Base-by-base conservation (phyloP, 64 coral and sea anemone genomes). In the Hydrozoanthus tunicans region DNA sequence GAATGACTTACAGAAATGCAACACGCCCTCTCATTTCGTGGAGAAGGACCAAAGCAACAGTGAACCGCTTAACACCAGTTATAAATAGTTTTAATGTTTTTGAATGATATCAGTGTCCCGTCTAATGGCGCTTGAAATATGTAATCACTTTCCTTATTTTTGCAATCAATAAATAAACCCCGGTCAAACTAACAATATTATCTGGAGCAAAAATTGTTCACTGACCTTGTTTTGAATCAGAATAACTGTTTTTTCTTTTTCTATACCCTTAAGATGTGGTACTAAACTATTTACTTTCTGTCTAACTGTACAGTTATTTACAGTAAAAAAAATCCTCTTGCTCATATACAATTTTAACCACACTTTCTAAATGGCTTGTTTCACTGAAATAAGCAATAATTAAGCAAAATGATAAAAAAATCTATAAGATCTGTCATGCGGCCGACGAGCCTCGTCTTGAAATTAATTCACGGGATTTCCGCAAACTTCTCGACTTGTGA, bases 301-400 rank as follows among this genome's bases (percentile, higher is more conserved):
- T 56, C 70, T 11, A 75, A 74, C 54, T 88, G 84, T 88, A 88
- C 84, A 88, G 9, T 3, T 88, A 88, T 88, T 88, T 88, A 74
- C 84, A 88, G 54, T 88, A 88, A 74, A 72, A 88, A 57, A 70
- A 43, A 43, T 43, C 82, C 74, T 57, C 25, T 58, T 73, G 51
- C 26, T 88, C 73, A 73, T 88, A 74, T 61, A 88, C 84, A 74
- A 73, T 73, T 51, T 75, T 2, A 88, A 74, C 66, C 57, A 82
- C 2, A 51, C 24, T 4, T 82, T 52, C 3, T 43, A 43, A 43
- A 55, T 15, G 77, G 9, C 7, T 76, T 51, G 32, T 52, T 51
- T 11, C 25, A 53, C 4, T 76, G 27, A 51, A 32, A 43, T 51
- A 76, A 9, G 27, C 53, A 76, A 4, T 26, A 43, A 43, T 43